Evolutionary conservation across 2,888 invertebrate genomes (phyloP).

Genomic region (Leptopilina syphax): DNA sequence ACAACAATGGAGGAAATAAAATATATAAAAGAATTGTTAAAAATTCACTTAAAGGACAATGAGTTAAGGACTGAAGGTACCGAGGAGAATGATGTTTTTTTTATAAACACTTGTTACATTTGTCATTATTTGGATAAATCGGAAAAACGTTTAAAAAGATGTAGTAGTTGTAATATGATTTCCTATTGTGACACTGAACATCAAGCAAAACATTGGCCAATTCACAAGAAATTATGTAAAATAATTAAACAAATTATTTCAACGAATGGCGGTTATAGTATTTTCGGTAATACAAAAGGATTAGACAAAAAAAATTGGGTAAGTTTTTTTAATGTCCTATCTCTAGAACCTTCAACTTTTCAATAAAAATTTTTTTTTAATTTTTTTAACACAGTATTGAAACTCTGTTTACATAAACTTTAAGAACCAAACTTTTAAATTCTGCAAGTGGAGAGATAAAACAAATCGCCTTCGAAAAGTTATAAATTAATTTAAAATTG

Average conservation of each 20-base stretch:
- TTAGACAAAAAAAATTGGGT: conserved; percentile 55
- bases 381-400: too few species aligned
- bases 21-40: background rate
- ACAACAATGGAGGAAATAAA: background rate
- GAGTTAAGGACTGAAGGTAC: background rate
- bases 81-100: conserved; percentile 58
- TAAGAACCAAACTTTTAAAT: too few species aligned
- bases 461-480: too few species aligned
- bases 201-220: conserved; percentile 70
- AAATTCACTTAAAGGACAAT: background rate
- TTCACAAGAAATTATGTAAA: conserved; percentile 69
- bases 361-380: too few species aligned
- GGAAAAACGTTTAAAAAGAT: conserved; percentile 65
- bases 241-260: conserved; percentile 56
- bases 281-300: conserved; percentile 51
- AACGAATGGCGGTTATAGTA: conserved; percentile 47
- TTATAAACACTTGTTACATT: conserved; percentile 72
- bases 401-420: too few species aligned
- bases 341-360: too few species aligned
- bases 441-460: too few species aligned
- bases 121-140: conserved; percentile 66
- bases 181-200: conserved; percentile 72
- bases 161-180: conserved; percentile 71
- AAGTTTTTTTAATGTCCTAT: background rate
- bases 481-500: too few species aligned